These are phyloP conservation scores for Aepyceros melampus DNA, from an alignment of 2,113 vertebrate genomes.

Conservation along the genomic window DNA sequence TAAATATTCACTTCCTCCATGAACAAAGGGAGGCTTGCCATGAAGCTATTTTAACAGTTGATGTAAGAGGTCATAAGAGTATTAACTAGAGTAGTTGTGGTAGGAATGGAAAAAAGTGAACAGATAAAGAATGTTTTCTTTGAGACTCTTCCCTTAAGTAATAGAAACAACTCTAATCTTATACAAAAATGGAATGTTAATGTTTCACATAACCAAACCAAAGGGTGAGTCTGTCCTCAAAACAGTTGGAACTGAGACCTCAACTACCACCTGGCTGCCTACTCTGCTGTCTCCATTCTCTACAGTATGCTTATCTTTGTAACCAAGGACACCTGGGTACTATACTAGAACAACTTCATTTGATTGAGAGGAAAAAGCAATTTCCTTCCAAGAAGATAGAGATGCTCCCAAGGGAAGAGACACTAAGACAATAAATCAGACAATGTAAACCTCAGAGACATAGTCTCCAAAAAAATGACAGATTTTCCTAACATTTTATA, in stretches of 20 bases:
- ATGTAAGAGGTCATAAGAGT: background rate
- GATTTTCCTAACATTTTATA: background rate
- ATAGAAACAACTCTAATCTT: background rate
- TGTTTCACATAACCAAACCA: background rate
- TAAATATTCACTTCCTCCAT: background rate
- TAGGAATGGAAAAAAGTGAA: background rate
- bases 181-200: background rate
- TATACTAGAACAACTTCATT: background rate
- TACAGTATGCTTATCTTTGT: background rate
- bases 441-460: background rate
- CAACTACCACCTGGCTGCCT: background rate
- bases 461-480: slow-evolving; percentile 12
- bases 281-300: background rate
- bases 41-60: background rate
- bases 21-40: background rate
- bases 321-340: background rate
- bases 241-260: background rate
- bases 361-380: background rate
- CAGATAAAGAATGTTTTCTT: background rate
- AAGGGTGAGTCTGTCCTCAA: background rate
- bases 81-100: background rate
- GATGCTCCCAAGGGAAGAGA: background rate
- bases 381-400: background rate
- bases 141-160: background rate
- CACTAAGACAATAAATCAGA: background rate